Base-by-base conservation (phyloP, 1,140 invertebrate species). In the Leptestheria dahalacensis region DNA sequence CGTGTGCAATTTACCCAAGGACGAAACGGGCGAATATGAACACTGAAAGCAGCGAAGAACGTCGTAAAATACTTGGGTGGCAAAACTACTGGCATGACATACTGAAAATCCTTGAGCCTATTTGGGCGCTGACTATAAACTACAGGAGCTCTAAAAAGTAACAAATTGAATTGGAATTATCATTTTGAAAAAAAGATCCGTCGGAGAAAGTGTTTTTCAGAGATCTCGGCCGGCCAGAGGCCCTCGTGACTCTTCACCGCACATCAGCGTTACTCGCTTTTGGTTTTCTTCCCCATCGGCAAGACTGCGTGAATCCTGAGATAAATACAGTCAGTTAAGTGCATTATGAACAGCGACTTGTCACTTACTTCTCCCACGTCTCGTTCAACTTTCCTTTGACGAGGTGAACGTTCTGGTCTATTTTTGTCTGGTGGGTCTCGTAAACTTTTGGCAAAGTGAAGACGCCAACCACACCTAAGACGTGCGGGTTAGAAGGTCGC, bases 401-500 rank as follows among this genome's bases (percentile, higher is more conserved):
- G 70, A 95, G 72, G 68, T 87, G 85, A 64, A 96, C 74, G 74
- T 96, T 91, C 71, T 89, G 83, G 76, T 97, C 93, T 70, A 97
- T 94, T 74, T 93, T 90, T 67, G 85, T 81, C 78, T 97, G 91
- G 80, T 98, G 96, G 74, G 90, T 88, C 78, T 97, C 93, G 73
- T 98, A 97, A 24, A 96, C 84, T 77, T 97, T 97, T 24, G 95
- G 95, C 71, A 97, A 77, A 62, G 92, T 88, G 79, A 98, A 98
- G 63, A 96, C 77, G 62, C 84, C 85, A 64, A 97, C 81, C 71
- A 92, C 89, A 67, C 82, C 91, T 95, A 79, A 66, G 65, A 66
- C 63, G 70, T 60, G 72, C 72, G 68, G n/a, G n/a, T n/a, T n/a
- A n/a, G n/a, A n/a, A n/a, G n/a, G n/a, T n/a, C n/a, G n/a, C n/a